Percentiles rank a stretch among this genome's conserved stretches.
Evolutionary conservation across 2,888 invertebrate species (phyloP).

Genomic region (Psylliodes chrysocephalus): DNA sequence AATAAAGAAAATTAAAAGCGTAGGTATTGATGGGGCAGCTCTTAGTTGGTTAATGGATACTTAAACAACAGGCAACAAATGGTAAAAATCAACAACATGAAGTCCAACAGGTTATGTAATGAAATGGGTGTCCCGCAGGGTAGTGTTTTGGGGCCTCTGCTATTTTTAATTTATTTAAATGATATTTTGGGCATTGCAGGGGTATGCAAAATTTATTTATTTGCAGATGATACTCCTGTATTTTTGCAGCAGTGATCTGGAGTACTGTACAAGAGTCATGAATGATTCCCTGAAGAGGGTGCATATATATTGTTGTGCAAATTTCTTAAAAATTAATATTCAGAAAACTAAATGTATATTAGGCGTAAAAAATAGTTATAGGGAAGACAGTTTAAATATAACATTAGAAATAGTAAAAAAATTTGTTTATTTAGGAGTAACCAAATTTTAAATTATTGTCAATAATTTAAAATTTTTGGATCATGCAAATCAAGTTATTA

Average conservation of each 20-base stretch:
- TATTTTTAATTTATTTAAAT: neutral
- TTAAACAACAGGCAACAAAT: constrained; percentile 2
- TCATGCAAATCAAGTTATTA: no score
- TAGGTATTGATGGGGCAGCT: constrained; percentile 12
- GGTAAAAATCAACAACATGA: neutral
- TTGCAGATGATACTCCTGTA: neutral
- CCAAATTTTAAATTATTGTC: no score
- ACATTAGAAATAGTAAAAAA: neutral
- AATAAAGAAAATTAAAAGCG: neutral
- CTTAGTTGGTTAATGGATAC: constrained; percentile 8
- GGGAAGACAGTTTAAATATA: constrained; percentile 1
- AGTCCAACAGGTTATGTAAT: neutral
- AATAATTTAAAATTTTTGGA: no score
- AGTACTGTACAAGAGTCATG: neutral
- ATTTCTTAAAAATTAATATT: neutral
- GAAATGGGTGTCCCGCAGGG: constrained; percentile 2
- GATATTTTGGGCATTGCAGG: neutral
- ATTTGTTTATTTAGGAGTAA: constrained; percentile 2
- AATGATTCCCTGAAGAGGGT: neutral
- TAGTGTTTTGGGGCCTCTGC: neutral
- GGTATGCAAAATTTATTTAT: neutral
- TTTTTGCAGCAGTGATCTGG: neutral
- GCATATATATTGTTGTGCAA: neutral
- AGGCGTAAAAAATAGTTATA: neutral
- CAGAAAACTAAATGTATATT: constrained; percentile 10